Evolutionary conservation across 92 coral and sea anemone species (phyloP).

Genomic region (Heteractis magnifica): DNA sequence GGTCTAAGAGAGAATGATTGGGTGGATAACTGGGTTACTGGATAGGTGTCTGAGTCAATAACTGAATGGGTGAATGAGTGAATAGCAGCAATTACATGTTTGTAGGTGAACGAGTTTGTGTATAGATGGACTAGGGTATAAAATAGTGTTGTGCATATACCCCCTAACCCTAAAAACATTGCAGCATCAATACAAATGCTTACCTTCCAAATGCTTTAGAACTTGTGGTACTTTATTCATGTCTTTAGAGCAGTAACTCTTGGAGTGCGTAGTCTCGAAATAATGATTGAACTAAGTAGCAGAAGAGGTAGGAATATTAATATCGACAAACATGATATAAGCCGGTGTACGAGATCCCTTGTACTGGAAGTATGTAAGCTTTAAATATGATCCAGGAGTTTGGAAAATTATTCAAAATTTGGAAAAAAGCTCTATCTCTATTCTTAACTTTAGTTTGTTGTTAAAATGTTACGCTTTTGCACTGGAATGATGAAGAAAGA

Average conservation of each 20-base stretch:
- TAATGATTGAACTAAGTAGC: conserved; percentile 76
- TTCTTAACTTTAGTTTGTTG: too few relatives aligned
- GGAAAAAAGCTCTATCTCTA: background rate
- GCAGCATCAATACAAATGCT: background rate
- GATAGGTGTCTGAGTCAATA: too few relatives aligned
- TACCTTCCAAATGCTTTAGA: conserved; percentile 87
- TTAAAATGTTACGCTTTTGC: too few relatives aligned
- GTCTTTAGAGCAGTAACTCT: conserved; percentile 52
- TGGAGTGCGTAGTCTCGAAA: conserved; percentile 83
- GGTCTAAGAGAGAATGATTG: background rate
- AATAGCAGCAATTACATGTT: too few relatives aligned
- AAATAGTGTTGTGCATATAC: background rate
- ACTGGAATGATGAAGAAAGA: too few relatives aligned
- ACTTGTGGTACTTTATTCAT: conserved; percentile 66
- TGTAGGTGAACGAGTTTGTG: background rate
- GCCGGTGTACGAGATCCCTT: too few relatives aligned
- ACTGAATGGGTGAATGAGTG: too few relatives aligned
- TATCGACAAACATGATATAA: background rate
- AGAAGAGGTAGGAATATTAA: background rate
- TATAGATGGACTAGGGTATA: background rate
- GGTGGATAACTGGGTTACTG: background rate
- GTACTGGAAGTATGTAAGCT: background rate
- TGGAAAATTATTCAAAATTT: background rate
- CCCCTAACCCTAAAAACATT: background rate
- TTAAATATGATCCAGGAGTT: background rate